Evolutionary conservation across 2,888 invertebrate species (phyloP).

Genomic region (Galerucella nymphaeae): DNA sequence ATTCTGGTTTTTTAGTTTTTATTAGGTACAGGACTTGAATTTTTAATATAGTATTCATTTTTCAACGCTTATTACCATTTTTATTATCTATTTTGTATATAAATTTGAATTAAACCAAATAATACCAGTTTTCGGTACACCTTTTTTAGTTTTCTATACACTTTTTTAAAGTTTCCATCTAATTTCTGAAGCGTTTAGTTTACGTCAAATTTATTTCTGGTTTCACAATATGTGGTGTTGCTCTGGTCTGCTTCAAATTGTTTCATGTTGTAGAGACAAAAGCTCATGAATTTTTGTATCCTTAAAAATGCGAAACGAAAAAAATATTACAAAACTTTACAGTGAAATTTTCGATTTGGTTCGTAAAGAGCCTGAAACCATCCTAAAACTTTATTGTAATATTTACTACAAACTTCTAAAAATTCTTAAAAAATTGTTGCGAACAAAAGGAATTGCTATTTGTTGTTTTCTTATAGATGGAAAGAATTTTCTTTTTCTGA

Average conservation of each 20-base stretch:
- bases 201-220: too few species aligned
- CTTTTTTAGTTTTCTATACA: too few species aligned
- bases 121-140: too few species aligned
- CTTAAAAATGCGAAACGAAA: neutral
- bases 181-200: too few species aligned
- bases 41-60: neutral
- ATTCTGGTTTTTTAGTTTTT: constrained; percentile 20
- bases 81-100: neutral
- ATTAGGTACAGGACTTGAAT: constrained; percentile 14
- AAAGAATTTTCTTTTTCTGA: constrained; percentile 20
- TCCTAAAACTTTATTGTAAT: constrained; percentile 16
- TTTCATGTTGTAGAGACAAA: too few species aligned
- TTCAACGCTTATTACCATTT: neutral
- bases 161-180: too few species aligned
- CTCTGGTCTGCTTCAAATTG: too few species aligned
- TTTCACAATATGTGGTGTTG: too few species aligned
- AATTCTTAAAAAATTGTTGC: neutral
- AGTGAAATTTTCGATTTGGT: constrained; percentile 9
- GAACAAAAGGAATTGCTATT: constrained; percentile 26
- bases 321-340: neutral
- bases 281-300: too few species aligned
- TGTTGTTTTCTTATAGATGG: constrained; percentile 27
- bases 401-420: constrained; percentile 18
- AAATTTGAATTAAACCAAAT: too few species aligned
- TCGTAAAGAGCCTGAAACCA: constrained; percentile 22